Conservation (phyloP, 2,888 invertebrate genomes). For the Nymphalis urticae region DNA sequence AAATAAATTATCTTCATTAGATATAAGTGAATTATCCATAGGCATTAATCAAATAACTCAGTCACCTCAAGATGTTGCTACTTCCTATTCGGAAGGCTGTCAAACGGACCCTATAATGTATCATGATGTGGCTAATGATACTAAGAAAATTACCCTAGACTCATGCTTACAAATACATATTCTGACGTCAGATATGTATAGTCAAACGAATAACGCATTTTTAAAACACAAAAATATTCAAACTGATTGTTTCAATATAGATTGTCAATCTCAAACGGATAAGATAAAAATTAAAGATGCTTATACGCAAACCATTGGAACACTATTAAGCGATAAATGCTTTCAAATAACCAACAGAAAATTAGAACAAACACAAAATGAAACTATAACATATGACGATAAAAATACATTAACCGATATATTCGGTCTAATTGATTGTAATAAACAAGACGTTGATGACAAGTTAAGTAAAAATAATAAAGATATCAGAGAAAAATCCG, state of each 20-base stretch:
- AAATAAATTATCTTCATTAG: constrained; percentile 65
- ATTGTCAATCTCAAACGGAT: constrained; percentile 63
- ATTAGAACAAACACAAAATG: constrained; percentile 49
- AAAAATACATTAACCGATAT: constrained; percentile 48
- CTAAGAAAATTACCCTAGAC: constrained; percentile 66
- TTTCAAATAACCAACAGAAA: constrained; percentile 52
- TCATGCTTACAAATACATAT: constrained; percentile 63
- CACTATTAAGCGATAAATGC: constrained; percentile 52
- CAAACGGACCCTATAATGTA: constrained; percentile 71
- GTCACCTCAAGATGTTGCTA: constrained; percentile 64
- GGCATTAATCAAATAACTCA: constrained; percentile 68
- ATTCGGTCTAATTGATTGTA: constrained; percentile 19
- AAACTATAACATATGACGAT: constrained; percentile 43
- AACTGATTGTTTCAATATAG: constrained; percentile 52
- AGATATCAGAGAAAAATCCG: constrained; percentile 62
- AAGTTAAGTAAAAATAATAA: constrained; percentile 12
- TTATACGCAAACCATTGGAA: constrained; percentile 57
- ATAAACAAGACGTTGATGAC: constrained; percentile 35
- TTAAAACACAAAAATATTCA: constrained; percentile 67
- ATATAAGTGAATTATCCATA: constrained; percentile 61
- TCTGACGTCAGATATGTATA: constrained; percentile 63
- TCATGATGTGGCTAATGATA: constrained; percentile 68
- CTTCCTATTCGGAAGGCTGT: constrained; percentile 66
- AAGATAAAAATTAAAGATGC: constrained; percentile 59
- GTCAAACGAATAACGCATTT: constrained; percentile 66